Evolutionary conservation across 2,888 invertebrate genomes (phyloP), one percentile per base, ranked within the genome.

Genomic region (Myathropa florea): DNA sequence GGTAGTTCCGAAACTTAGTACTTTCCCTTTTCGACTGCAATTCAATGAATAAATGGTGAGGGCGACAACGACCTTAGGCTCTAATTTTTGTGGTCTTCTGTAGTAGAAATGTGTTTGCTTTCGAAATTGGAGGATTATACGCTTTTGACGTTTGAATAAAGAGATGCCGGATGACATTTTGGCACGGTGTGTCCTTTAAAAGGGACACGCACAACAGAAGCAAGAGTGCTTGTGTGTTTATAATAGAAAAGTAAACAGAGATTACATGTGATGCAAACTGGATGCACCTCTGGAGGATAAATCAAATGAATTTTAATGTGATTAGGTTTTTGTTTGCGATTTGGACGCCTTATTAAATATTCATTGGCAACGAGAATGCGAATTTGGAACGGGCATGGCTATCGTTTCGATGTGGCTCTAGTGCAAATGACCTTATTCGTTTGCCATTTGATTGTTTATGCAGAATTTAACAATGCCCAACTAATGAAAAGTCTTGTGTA

Each of bases 111-210:
- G 65, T 86, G 79, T 83, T 86, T 86, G 78, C 83, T 79, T 86
- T 86, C 46, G 39, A 82, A 86, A 86, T 86, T 83, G 78, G 75
- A 71, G 83, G 83, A 87, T 87, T 87, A 87, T 83, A 87, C 87
- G 87, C 83, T 87, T 87, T 79, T 83, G 79, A 80, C 78, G 71
- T 87, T 80, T 76, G 72, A 72, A 79, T 67, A 70, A 65, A 53
- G 55, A 68, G 33, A 61, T 53, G 28, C 23, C 21, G 75, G 60
- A 70, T 86, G 68, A 73, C 82, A 82, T 82, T 71, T 77, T 53
- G 14, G 46, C 24, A 14, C n/a, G 23, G 28, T 36, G 70, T 23
- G 30, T 39, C 55, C 65, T 61, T 72, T 24, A 28, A 67, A 24
- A 75, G 65, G 57, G 61, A 71, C 28, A 61, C 23, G n/a, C 10